A percentile compares a stretch with the other conserved stretches of the same genome.
phyloP scores from a whole-genome alignment of 2,113 vertebrate species.

The Catharus fuscescens region DNA sequence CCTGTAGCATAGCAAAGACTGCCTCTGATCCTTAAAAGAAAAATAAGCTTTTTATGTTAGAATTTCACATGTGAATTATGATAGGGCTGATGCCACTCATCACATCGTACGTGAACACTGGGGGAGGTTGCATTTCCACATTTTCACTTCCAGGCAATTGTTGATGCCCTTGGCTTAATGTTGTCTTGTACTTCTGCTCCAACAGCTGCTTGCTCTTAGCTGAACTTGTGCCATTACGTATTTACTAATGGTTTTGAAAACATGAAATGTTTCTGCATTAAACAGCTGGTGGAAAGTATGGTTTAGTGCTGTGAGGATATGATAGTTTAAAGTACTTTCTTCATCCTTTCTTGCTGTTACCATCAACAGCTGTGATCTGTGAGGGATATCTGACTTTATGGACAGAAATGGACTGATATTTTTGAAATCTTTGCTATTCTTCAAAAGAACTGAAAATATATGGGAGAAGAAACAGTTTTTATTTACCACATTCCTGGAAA shows the following conservation, averaged over 20 bases:
- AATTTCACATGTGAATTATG: background rate
- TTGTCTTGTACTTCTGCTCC: background rate
- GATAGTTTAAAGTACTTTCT: background rate
- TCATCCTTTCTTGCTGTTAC: background rate
- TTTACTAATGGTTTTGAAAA: background rate
- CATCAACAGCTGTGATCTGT: background rate
- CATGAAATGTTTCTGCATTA: background rate
- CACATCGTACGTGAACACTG: rapidly evolving
- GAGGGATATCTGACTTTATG: background rate
- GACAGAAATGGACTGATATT: background rate
- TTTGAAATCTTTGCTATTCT: background rate
- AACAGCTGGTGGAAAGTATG: background rate
- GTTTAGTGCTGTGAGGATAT: background rate
- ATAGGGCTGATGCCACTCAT: background rate
- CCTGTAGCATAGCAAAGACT: background rate
- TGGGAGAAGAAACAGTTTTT: background rate
- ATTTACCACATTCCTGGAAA: background rate
- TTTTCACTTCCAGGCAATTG: background rate
- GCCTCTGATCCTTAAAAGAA: background rate
- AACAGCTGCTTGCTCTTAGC: background rate
- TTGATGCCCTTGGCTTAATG: background rate
- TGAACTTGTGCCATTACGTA: background rate
- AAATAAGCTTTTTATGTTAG: background rate
- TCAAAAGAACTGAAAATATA: background rate
- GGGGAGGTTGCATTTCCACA: background rate